Base-by-base conservation (phyloP, 1,140 invertebrate genomes). In the Zaprionus taronus region DNA sequence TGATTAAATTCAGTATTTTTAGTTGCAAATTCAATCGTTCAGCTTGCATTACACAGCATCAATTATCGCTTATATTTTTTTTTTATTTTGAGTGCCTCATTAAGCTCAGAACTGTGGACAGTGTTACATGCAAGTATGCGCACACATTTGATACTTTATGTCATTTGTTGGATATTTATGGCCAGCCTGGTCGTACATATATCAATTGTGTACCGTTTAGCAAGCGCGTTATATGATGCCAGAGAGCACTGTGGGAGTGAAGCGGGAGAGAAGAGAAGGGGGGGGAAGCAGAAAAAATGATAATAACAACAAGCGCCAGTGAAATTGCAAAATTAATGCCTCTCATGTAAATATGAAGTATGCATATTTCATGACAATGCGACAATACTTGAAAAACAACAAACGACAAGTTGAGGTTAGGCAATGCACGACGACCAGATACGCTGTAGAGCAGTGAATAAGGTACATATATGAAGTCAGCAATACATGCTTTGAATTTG, bases 261-360 rank as follows among this genome's bases (percentile, higher is more conserved):
- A 63, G 22, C 7, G 17, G 1, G 7, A 28, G 28, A 28, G 3
- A 6, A 12, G 58, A n/a, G 38, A 14, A 14, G 15, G n/a, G 20
- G 4, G n/a, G 1, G 41, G 41, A 24, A 12, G n/a, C 64, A 65
- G 36, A 34, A 68, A 74, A 22, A 15, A 67, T 62, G 47, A 77
- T 86, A 81, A 83, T 77, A 79, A 72, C 64, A 86, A 64, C 62
- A 77, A 74, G 61, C 67, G 56, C 41, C 67, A 69, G 72, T 74
- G 56, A 87, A 87, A 87, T 81, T 74, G 84, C 68, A 77, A 84
- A 84, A 81, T 89, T 87, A 89, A 89, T 89, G 84, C 57, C 72
- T 41, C 55, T 72, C 58, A 77, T 81, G 80, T 89, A 75, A 89
- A 89, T 83, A 72, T 76, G 57, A 69, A 28, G 51, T 81, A 73